Conservation (phyloP, 2,797 vertebrate species). For the Gobionotothen gibberifrons region DNA sequence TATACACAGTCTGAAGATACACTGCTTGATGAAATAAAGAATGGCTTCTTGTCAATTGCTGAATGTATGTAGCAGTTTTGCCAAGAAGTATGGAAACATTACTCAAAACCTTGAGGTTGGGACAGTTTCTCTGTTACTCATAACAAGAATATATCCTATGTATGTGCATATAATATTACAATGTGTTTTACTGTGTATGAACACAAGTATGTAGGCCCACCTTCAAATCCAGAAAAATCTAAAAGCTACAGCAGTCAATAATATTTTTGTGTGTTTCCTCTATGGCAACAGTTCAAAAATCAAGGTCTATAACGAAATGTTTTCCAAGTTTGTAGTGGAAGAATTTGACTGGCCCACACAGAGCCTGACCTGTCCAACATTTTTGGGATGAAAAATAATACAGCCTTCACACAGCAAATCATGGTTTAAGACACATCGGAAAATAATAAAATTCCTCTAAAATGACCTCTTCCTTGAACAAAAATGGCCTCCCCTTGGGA, state of each 20-base stretch:
- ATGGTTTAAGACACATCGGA: not conserved
- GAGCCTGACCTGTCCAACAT: not conserved
- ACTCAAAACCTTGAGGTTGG: not conserved
- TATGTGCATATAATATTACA: not conserved
- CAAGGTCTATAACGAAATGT: not conserved
- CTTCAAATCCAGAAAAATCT: not conserved
- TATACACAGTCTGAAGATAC: not conserved
- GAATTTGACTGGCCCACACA: not conserved
- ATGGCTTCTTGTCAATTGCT: not conserved
- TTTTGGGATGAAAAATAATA: not conserved
- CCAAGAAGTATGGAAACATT: not conserved
- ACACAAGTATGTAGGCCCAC: not conserved
- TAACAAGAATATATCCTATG: not conserved
- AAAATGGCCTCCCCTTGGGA: not conserved
- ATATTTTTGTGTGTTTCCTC: not conserved
- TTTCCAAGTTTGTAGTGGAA: not conserved
- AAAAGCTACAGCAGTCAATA: too few relatives aligned
- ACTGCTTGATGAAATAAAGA: not conserved
- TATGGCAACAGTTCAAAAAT: not conserved
- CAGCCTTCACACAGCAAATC: not conserved
- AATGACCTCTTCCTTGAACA: constrained; percentile 9
- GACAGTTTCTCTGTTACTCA: not conserved
- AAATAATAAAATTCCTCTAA: not conserved
- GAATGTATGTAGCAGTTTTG: not conserved
- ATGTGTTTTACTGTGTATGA: not conserved